phyloP scores from a whole-genome alignment of 2,888 invertebrate genomes.

The Troilus luridus region DNA sequence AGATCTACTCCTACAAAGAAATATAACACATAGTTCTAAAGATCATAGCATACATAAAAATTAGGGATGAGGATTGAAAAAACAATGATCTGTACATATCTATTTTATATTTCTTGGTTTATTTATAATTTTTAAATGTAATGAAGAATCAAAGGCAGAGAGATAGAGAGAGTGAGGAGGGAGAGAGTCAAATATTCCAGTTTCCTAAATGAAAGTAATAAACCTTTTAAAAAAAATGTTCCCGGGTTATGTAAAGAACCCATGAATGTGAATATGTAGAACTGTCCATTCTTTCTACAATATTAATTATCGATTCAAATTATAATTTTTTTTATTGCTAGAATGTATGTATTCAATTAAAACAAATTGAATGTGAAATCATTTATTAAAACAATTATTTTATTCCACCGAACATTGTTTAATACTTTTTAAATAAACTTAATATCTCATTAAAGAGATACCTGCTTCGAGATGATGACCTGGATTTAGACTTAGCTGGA shows the following conservation, averaged over 20 bases:
- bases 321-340: no score
- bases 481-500: constrained; percentile 67
- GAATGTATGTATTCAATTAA: no score
- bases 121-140: not conserved
- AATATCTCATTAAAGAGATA: not conserved
- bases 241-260: no score
- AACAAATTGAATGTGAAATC: no score
- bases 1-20: constrained; percentile 63
- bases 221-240: no score
- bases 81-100: constrained; percentile 28
- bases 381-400: not conserved
- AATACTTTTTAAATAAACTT: not conserved
- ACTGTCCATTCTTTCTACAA: no score
- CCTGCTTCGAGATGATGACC: constrained; percentile 59
- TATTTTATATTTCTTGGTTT: not conserved
- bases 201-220: no score
- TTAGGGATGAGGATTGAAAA: not conserved
- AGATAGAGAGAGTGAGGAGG: no score
- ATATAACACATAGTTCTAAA: not conserved
- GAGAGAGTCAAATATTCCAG: no score
- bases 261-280: no score
- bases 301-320: no score
- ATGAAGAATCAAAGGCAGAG: no score
- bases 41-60: constrained; percentile 38
- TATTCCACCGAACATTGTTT: not conserved